Evolutionary conservation across 2,888 invertebrate species (phyloP).

Genomic region (Selenia dentaria): DNA sequence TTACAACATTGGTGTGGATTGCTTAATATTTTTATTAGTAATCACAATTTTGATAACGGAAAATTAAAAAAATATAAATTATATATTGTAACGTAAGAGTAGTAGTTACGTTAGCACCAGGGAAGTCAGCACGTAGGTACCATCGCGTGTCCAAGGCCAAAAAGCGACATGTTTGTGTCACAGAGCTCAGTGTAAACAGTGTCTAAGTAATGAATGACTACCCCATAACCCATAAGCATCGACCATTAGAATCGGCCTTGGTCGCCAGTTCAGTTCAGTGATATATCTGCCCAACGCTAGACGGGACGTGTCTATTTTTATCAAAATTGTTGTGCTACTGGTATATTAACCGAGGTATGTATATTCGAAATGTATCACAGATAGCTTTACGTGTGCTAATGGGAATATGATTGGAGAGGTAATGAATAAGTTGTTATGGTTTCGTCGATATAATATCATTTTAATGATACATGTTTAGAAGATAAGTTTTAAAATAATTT

Average conservation of each 20-base stretch:
- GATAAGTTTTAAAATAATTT: too few relatives aligned
- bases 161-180: neutral
- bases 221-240: neutral
- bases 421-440: neutral
- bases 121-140: neutral
- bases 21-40: too few relatives aligned
- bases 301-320: slow-evolving; percentile 2
- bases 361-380: too few relatives aligned
- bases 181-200: neutral
- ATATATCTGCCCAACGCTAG: neutral
- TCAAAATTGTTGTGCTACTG: neutral
- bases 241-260: slow-evolving; percentile 53
- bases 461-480: neutral
- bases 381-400: too few relatives aligned
- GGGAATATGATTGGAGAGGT: too few relatives aligned
- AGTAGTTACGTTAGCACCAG: too few relatives aligned
- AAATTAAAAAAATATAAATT: too few relatives aligned
- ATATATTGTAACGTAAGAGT: too few relatives aligned
- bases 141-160: neutral
- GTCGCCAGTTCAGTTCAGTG: slow-evolving; percentile 37
- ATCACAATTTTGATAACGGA: too few relatives aligned
- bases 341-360: too few relatives aligned
- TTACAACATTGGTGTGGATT: too few relatives aligned
- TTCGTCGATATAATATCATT: neutral
- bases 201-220: neutral